phyloP scores from a whole-genome alignment of 1,140 invertebrate genomes.

The Diachasma alloeum region DNA sequence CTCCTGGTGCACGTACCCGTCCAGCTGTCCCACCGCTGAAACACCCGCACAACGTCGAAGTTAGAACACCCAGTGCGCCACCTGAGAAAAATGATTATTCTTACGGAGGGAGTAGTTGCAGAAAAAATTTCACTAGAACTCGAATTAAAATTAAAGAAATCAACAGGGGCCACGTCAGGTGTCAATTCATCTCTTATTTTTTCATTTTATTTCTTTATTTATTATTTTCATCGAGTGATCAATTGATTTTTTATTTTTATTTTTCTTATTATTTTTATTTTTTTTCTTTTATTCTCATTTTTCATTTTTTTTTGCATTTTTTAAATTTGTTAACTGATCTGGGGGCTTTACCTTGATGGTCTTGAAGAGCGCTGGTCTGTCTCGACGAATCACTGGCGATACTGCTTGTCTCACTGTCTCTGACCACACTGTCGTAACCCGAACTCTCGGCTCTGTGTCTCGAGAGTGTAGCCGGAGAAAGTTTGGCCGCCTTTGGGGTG shows the following conservation, averaged over 20 bases:
- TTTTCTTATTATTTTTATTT: too few relatives aligned
- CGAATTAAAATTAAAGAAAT: not conserved
- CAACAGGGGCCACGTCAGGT: too few relatives aligned
- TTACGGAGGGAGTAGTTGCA: conserved; percentile 45
- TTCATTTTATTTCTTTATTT: too few relatives aligned
- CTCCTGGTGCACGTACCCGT: conserved; percentile 52
- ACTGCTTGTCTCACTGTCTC: conserved; percentile 86
- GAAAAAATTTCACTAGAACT: not conserved
- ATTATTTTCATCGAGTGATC: too few relatives aligned
- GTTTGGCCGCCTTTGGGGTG: conserved; percentile 79
- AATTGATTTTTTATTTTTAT: too few relatives aligned
- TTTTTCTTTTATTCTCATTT: too few relatives aligned
- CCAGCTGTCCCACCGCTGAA: conserved; percentile 63
- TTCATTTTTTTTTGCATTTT: too few relatives aligned
- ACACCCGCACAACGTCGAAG: conserved; percentile 65
- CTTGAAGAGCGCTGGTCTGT: conserved; percentile 71
- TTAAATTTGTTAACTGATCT: too few relatives aligned
- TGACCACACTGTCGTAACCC: conserved; percentile 87
- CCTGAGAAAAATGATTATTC: conserved; percentile 60
- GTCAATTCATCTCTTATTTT: too few relatives aligned
- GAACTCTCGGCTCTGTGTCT: conserved; percentile 78
- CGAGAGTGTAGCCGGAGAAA: conserved; percentile 76
- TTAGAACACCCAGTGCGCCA: conserved; percentile 64
- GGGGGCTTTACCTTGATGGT: conserved; percentile 61
- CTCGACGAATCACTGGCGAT: conserved; percentile 79